phyloP scores from a whole-genome alignment of 2,797 vertebrate species.

The Podargus strigoides region DNA sequence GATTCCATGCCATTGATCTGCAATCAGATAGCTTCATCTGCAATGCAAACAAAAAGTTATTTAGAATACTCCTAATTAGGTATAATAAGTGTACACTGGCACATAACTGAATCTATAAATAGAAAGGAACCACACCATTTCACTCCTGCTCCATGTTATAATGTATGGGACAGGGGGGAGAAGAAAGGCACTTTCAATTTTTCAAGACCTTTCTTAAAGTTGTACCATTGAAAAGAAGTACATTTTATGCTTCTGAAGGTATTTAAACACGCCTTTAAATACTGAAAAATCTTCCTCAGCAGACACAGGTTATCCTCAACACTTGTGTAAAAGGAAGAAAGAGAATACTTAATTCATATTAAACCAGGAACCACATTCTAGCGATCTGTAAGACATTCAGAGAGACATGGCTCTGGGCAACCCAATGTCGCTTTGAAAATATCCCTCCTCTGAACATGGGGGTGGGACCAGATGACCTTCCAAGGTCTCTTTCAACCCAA shows the following conservation, averaged over 20 bases:
- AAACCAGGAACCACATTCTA: background rate
- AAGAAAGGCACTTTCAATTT: background rate
- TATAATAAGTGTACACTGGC: background rate
- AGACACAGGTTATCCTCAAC: background rate
- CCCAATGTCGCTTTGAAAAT: background rate
- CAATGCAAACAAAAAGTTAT: slow-evolving; percentile 35
- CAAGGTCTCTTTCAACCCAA: background rate
- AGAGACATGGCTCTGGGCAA: background rate
- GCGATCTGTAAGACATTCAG: background rate
- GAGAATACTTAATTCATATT: background rate
- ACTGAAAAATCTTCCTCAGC: background rate
- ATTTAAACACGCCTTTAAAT: background rate
- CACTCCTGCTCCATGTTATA: background rate
- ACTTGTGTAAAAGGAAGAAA: background rate
- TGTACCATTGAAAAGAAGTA: background rate
- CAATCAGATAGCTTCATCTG: slow-evolving; percentile 5
- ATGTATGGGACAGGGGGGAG: background rate
- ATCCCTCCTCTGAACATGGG: background rate
- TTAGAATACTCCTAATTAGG: slow-evolving; percentile 26
- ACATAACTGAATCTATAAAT: background rate
- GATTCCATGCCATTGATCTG: slow-evolving; percentile 17
- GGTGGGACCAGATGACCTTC: background rate
- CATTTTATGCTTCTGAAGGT: background rate
- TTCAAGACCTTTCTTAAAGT: background rate
- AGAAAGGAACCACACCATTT: background rate